Evolutionary conservation across 1,140 invertebrate genomes (phyloP).

Genomic region (Musca vetustissima): DNA sequence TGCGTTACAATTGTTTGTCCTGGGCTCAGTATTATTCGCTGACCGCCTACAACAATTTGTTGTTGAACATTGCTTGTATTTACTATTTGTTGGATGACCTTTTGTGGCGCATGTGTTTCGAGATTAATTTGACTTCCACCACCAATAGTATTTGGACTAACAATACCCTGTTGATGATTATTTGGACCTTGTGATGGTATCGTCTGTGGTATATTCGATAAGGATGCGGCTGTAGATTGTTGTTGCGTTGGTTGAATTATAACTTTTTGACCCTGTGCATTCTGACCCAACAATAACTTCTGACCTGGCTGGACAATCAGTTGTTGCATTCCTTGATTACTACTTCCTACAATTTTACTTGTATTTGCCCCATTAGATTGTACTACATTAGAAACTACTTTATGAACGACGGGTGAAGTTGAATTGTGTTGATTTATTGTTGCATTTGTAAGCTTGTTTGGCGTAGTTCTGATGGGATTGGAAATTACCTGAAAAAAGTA

Average conservation of each 20-base stretch:
- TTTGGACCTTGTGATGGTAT: slow-evolving; percentile 1
- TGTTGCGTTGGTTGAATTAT: slow-evolving; percentile 39
- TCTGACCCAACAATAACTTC: slow-evolving; percentile 48
- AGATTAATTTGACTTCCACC: slow-evolving; percentile 1
- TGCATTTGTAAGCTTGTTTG: not conserved
- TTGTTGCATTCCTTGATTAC: slow-evolving; percentile 40
- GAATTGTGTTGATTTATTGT: slow-evolving; percentile 1
- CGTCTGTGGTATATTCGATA: not conserved
- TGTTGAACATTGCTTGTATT: slow-evolving; percentile 55
- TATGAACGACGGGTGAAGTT: slow-evolving; percentile 9
- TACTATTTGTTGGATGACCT: slow-evolving; percentile 53
- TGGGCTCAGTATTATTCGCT: slow-evolving; percentile 51
- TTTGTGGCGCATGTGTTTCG: slow-evolving; percentile 41
- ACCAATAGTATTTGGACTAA: slow-evolving; percentile 40
- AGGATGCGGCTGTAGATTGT: slow-evolving; percentile 22
- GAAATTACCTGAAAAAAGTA: slow-evolving; percentile 4
- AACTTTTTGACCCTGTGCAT: slow-evolving; percentile 51
- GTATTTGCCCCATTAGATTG: slow-evolving; percentile 10
- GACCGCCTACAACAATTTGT: slow-evolving; percentile 51
- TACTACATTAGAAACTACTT: slow-evolving; percentile 26
- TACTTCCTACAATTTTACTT: slow-evolving; percentile 22
- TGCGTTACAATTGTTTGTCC: slow-evolving; percentile 53
- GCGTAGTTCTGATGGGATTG: not conserved
- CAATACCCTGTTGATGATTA: slow-evolving; percentile 37
- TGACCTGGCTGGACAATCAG: slow-evolving; percentile 48